Percentiles rank a stretch among this genome's conserved stretches.
These are phyloP conservation scores for Nycticebus coucang DNA, from an alignment of 2,113 vertebrate species.

Conservation along the genomic window DNA sequence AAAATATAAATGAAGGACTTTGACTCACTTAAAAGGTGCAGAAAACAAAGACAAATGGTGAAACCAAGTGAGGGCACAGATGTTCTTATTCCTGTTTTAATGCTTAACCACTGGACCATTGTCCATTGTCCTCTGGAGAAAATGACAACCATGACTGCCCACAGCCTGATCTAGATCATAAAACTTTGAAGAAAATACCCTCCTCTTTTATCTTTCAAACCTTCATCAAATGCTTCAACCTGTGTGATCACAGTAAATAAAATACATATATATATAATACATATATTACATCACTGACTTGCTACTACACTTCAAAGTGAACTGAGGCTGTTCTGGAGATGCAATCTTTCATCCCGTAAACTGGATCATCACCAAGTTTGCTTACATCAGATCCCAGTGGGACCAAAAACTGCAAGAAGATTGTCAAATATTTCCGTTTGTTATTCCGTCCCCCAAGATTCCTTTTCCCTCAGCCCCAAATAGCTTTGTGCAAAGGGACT, in stretches of 20 bases:
- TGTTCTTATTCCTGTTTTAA: not conserved
- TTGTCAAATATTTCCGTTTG: slow-evolving; percentile 52
- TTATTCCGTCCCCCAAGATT: slow-evolving; percentile 17
- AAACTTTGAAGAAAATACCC: not conserved
- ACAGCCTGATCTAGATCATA: not conserved
- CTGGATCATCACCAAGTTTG: not conserved
- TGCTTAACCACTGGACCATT: not conserved
- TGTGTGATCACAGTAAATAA: not conserved
- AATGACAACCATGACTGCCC: not conserved
- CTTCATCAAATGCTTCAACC: not conserved
- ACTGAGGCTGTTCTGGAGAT: not conserved
- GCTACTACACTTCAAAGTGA: not conserved
- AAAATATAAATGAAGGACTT: not conserved
- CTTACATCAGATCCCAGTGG: not conserved
- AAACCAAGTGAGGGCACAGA: not conserved
- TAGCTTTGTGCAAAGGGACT: not conserved
- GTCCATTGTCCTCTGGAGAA: not conserved
- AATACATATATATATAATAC: too few species aligned
- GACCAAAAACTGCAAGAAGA: not conserved
- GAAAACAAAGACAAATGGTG: not conserved
- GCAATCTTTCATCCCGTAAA: not conserved
- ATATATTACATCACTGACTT: not conserved
- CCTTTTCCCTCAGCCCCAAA: not conserved
- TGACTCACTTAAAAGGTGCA: not conserved
- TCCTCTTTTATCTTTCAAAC: not conserved